Conservation (phyloP, 2,113 vertebrate species). For the Crotalus helleri region DNA sequence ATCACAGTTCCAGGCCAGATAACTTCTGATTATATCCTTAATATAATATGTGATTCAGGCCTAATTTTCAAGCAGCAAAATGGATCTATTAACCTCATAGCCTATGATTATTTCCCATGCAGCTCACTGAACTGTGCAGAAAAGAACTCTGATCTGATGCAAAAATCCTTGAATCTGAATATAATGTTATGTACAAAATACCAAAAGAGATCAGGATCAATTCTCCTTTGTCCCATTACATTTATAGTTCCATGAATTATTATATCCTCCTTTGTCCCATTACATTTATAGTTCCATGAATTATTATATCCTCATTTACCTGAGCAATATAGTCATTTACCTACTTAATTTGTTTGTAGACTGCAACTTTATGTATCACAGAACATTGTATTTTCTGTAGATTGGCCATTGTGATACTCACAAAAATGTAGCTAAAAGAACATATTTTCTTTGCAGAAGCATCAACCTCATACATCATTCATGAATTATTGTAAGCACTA, state of each 20-base stretch:
- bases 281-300: neutral
- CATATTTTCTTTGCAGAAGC: neutral
- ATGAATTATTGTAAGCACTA: constrained; percentile 18
- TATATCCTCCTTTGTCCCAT: neutral
- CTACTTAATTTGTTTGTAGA: constrained; percentile 49
- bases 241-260: neutral
- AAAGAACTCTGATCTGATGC: neutral
- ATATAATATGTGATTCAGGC: neutral
- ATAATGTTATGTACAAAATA: neutral
- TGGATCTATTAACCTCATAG: neutral
- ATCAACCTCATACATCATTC: constrained; percentile 19
- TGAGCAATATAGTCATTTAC: constrained; percentile 37
- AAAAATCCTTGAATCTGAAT: neutral
- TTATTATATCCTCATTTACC: constrained; percentile 15
- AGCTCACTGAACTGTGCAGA: neutral
- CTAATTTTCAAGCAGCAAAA: neutral
- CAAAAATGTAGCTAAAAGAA: constrained; percentile 9
- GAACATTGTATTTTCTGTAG: neutral
- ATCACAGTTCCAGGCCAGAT: neutral
- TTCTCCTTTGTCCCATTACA: neutral
- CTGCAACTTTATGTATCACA: constrained; percentile 31
- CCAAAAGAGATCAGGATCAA: neutral
- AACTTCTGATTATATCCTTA: neutral
- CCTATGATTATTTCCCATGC: neutral
- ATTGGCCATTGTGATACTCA: neutral